A percentile compares a stretch with the other conserved stretches of the same genome.
Conservation (phyloP, 2,113 vertebrate species). For the Raja brachyura region DNA sequence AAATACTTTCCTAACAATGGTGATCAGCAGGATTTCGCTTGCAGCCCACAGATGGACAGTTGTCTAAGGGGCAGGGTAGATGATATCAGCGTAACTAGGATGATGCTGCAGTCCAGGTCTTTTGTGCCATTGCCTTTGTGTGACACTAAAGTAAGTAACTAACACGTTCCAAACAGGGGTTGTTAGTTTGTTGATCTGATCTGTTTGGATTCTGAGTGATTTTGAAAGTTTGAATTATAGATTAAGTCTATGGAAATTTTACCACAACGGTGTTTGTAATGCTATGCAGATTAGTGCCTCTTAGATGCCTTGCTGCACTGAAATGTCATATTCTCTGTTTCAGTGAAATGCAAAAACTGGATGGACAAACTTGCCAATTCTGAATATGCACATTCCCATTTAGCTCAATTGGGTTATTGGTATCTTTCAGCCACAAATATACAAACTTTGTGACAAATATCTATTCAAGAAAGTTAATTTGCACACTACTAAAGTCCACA, state of each 20-base stretch:
- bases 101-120: no score
- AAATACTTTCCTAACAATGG: no score
- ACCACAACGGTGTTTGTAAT: neutral
- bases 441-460: conserved; percentile 12
- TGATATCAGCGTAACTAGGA: no score
- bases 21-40: no score
- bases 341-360: neutral
- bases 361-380: neutral
- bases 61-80: no score
- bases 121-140: no score
- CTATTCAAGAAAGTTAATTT: conserved; percentile 12
- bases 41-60: no score
- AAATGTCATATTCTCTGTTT: neutral
- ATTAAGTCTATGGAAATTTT: neutral
- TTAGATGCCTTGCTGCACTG: neutral
- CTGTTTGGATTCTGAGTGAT: conserved; percentile 21
- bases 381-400: neutral
- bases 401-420: neutral
- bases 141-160: neutral
- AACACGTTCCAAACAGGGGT: conserved; percentile 3
- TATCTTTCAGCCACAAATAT: neutral
- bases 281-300: neutral
- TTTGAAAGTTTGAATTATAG: conserved; percentile 7
- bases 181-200: conserved; percentile 23
- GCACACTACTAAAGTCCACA: neutral